These are phyloP conservation scores for Brienomyrus longianalis DNA, from an alignment of 2,113 vertebrate genomes.

Conservation along the genomic window DNA sequence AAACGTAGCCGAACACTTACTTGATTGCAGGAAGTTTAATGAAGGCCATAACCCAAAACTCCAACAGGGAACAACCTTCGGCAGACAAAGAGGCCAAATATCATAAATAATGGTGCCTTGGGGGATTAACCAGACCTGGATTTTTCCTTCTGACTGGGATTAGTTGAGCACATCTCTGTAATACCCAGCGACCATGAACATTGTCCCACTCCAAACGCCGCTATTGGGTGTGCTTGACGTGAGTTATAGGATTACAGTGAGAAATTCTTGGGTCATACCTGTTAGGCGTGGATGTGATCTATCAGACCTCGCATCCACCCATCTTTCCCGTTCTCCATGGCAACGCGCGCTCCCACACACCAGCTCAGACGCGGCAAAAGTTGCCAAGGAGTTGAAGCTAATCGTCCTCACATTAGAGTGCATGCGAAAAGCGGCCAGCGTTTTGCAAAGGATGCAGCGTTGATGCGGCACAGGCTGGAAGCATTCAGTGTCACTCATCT, in stretches of 20 bases:
- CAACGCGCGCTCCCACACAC: neutral
- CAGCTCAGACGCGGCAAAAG: neutral
- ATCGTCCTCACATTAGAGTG: neutral
- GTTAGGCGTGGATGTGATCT: neutral
- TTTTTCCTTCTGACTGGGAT: neutral
- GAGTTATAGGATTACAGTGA: neutral
- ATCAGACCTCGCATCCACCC: neutral
- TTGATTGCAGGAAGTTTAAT: neutral
- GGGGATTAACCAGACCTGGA: neutral
- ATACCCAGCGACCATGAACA: neutral
- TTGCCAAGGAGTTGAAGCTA: neutral
- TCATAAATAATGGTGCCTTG: neutral
- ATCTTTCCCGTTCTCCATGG: neutral
- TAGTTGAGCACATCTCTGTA: neutral
- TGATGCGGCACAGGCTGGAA: neutral
- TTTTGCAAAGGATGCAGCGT: neutral
- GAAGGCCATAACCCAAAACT: neutral
- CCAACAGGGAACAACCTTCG: neutral
- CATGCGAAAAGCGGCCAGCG: neutral
- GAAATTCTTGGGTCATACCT: neutral
- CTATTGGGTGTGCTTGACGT: neutral
- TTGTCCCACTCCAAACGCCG: neutral
- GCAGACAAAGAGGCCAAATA: neutral
- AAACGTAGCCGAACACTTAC: neutral
- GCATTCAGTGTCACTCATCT: neutral